phyloP scores from a whole-genome alignment of 2,888 invertebrate genomes.

The Epinotia demarniana region DNA sequence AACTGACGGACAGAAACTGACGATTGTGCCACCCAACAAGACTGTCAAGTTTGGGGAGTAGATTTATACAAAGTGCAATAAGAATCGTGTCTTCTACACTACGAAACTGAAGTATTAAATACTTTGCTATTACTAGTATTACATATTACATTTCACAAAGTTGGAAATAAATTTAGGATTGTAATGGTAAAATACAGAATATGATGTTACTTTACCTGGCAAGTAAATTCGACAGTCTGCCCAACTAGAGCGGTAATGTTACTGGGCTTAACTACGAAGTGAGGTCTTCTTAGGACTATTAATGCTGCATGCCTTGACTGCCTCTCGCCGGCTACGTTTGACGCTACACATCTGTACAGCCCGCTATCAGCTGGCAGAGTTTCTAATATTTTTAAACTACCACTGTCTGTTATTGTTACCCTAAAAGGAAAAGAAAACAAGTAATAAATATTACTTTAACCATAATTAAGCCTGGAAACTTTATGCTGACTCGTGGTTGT shows the following conservation, averaged over 20 bases:
- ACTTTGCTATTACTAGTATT: not conserved
- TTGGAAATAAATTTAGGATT: not conserved
- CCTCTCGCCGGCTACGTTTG: slow-evolving; percentile 94
- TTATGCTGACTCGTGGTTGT: not conserved
- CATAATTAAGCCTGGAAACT: not conserved
- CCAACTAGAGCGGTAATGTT: slow-evolving; percentile 93
- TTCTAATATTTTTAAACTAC: slow-evolving; percentile 95
- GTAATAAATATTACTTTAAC: not conserved
- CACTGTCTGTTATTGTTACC: slow-evolving; percentile 93
- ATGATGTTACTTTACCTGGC: slow-evolving; percentile 80
- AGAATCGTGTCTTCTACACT: not conserved
- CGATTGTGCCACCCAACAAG: no score
- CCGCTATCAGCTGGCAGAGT: slow-evolving; percentile 96
- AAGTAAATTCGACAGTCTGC: slow-evolving; percentile 93
- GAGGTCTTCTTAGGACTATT: slow-evolving; percentile 94
- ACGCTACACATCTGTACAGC: slow-evolving; percentile 95
- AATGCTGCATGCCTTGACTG: slow-evolving; percentile 92
- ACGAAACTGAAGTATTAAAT: not conserved
- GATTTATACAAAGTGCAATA: no score
- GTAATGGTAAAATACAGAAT: not conserved
- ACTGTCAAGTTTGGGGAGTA: no score
- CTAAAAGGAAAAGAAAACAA: slow-evolving; percentile 68
- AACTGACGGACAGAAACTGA: no score
- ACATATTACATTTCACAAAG: not conserved
- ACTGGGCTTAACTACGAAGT: slow-evolving; percentile 93